Evolutionary conservation across 2,888 invertebrate genomes (phyloP), one percentile per base, ranked within the genome.

Genomic region (Diarsia brunnea): DNA sequence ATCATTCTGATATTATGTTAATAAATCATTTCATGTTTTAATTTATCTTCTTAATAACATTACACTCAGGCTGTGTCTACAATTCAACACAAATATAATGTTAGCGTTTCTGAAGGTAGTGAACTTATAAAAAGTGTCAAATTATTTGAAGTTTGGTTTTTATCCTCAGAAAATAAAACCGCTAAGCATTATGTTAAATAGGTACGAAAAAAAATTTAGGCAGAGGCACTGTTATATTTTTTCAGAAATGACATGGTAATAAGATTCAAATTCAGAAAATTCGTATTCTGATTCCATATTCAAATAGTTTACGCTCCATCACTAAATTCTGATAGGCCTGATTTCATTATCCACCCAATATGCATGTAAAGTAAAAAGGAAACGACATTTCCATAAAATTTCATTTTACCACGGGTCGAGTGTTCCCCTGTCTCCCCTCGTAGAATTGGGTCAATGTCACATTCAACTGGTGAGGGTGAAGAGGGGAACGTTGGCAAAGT

Each of bases 391-490:
- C 84, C 90, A 90, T 90, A 81, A 84, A 85, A 88, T 89, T 90
- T 84, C 90, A 89, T 91, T 89, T 87, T 85, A 84, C 79, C 61
- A 38, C 76, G 78, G 83, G 80, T 73, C 78, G 79, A 73, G 80
- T 69, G 27, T 45, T 71, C 78, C 84, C 86, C 68, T 45, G 64
- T 75, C 71, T 78, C 79, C 84, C 77, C 67, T 75, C 67, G 79
- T 82, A 77, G 72, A 76, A 93, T 88, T 93, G 79, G 94, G 94
- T 95, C 94, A 95, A 92, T 94, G 95, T 92, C 94, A 86, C 80
- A 92, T 93, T 95, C 93, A 95, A 95, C 94, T 92, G 92, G 87
- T 87, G 78, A 75, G 88, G 86, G 86, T 84, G 76, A 77, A 84
- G 76, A 80, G 79, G 82, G 86, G 85, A 87, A 82, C 86, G 84